These are phyloP conservation scores for Menura novaehollandiae DNA, from an alignment of 2,113 vertebrate species.

Conservation along the genomic window DNA sequence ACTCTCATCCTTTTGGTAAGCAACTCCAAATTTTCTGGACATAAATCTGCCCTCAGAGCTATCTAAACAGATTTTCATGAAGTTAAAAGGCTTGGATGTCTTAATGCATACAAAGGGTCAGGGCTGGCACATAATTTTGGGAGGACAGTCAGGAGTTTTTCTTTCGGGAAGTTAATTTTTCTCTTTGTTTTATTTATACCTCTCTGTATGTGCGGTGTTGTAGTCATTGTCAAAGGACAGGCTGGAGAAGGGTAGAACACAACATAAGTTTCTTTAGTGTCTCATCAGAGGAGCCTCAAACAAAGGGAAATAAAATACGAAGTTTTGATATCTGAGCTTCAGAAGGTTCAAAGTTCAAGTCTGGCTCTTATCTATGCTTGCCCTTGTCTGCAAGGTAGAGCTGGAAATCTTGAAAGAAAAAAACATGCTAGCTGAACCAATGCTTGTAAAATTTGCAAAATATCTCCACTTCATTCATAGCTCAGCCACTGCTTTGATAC, in stretches of 20 bases:
- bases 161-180: slow-evolving; percentile 74
- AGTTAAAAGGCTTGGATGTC: slow-evolving; percentile 73
- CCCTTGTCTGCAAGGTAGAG: neutral
- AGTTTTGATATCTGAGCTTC: slow-evolving; percentile 10
- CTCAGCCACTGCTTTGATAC: neutral
- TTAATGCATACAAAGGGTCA: slow-evolving; percentile 75
- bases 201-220: slow-evolving; percentile 12
- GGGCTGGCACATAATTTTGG: slow-evolving; percentile 69
- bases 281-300: neutral
- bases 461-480: neutral
- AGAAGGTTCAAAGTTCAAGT: slow-evolving; percentile 9
- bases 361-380: neutral
- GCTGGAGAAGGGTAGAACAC: neutral
- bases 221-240: slow-evolving; percentile 45
- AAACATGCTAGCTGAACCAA: neutral
- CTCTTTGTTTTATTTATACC: slow-evolving; percentile 74
- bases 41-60: slow-evolving; percentile 81
- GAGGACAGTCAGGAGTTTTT: slow-evolving; percentile 66
- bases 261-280: neutral
- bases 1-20: slow-evolving; percentile 82
- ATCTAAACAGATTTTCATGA: slow-evolving; percentile 75
- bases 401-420: neutral
- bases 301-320: slow-evolving; percentile 15
- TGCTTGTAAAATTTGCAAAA: neutral
- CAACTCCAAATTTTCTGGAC: slow-evolving; percentile 83